Evolutionary conservation across 2,113 vertebrate genomes (phyloP).

Genomic region (Ornithorhynchus anatinus): DNA sequence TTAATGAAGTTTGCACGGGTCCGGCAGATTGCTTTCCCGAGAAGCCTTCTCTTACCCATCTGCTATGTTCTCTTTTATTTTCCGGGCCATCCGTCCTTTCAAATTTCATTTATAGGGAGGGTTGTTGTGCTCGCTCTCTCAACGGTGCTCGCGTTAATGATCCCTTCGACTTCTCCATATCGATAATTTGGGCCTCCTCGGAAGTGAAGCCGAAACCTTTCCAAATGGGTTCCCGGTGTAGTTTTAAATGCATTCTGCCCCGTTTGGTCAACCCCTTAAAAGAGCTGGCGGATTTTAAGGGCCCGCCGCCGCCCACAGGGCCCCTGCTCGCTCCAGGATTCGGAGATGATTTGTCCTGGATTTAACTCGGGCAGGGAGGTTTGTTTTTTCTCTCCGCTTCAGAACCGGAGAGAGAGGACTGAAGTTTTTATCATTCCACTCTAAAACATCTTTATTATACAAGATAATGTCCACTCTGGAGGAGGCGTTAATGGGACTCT

Average conservation of each 20-base stretch:
- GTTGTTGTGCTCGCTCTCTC: neutral
- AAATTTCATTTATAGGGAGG: neutral
- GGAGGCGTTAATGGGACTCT: too few relatives aligned
- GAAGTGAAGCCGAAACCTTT: neutral
- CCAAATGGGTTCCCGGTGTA: neutral
- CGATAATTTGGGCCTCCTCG: neutral
- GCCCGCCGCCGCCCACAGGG: too few relatives aligned
- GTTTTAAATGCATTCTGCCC: neutral
- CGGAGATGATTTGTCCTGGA: too few relatives aligned
- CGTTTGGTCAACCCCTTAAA: too few relatives aligned
- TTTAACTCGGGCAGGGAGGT: too few relatives aligned
- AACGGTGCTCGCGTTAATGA: neutral
- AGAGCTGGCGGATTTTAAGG: too few relatives aligned
- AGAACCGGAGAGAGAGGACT: too few relatives aligned
- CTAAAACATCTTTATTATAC: too few relatives aligned
- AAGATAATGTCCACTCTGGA: too few relatives aligned
- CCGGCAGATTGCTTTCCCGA: neutral
- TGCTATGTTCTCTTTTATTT: neutral
- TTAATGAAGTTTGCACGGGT: slow-evolving; percentile 7
- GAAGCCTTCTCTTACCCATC: neutral
- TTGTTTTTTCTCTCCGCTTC: too few relatives aligned
- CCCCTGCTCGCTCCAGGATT: too few relatives aligned
- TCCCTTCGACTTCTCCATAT: neutral
- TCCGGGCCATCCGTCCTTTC: neutral
- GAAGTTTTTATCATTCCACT: too few relatives aligned